Evolutionary conservation across 2,888 invertebrate species (phyloP).

Genomic region (Philereme vetulata): DNA sequence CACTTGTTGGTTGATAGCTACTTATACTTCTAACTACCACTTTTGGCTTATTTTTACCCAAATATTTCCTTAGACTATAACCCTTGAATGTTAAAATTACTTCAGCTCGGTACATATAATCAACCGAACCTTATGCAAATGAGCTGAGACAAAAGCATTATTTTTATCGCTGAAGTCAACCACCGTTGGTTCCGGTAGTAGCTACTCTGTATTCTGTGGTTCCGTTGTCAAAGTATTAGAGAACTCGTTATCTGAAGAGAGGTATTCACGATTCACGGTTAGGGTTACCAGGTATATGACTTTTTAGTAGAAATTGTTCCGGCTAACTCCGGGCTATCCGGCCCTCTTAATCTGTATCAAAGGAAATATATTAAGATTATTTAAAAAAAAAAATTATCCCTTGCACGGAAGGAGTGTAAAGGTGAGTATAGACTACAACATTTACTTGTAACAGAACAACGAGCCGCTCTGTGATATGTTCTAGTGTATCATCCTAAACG

Average conservation of each 20-base stretch:
- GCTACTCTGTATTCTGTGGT: constrained; percentile 30
- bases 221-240: constrained; percentile 52
- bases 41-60: constrained; percentile 7
- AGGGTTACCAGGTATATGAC: constrained; percentile 7
- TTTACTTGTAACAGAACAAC: too few relatives aligned
- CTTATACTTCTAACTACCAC: neutral
- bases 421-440: too few relatives aligned
- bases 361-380: too few relatives aligned
- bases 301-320: neutral
- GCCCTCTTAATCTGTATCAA: too few relatives aligned
- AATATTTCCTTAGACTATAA: constrained; percentile 11
- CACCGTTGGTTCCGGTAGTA: constrained; percentile 30
- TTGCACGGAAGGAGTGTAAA: too few relatives aligned
- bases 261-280: constrained; percentile 37
- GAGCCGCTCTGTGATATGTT: too few relatives aligned
- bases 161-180: constrained; percentile 37
- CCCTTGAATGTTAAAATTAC: constrained; percentile 7
- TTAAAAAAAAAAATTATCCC: too few relatives aligned
- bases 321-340: neutral
- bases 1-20: neutral
- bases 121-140: constrained; percentile 32
- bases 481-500: too few relatives aligned
- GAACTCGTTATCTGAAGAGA: constrained; percentile 51
- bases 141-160: constrained; percentile 35
- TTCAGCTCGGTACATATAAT: constrained; percentile 34